Evolutionary conservation across 2,888 invertebrate species (phyloP), one percentile per base, ranked within the genome.

Genomic region (Melipona beecheii): DNA sequence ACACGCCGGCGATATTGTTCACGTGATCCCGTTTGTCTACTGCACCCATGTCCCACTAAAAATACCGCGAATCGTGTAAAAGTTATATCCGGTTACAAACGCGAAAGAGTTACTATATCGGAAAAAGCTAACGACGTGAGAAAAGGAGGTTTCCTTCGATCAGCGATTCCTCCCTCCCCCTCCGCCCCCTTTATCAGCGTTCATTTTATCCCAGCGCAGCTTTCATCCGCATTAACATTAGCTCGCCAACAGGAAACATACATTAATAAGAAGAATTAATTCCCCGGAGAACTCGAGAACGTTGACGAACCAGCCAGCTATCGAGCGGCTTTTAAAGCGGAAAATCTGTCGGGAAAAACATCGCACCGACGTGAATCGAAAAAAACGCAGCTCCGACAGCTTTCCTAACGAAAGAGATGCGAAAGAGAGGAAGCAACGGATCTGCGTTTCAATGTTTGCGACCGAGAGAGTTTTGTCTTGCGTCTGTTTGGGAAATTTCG

Each of bases 41-140:
- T 56, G 56, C n/a, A 56, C 9, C 52, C 73, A 4, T 60, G 60
- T 36, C 4, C 31, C 60, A 65, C 27, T 83, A 81, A 81, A 69
- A 82, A 81, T 84, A 82, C 17, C 66, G 54, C 27, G 64, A 77
- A 74, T 74, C 74, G 13, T 71, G 83, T 82, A 70, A 62, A 82
- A 82, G 74, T 77, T 73, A 73, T 77, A 81, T 73, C 58, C 58
- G 54, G 73, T 83, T 77, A 65, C 76, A 77, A 58, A 74, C 76
- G 73, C 58, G 72, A 81, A 77, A 70, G 74, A 82, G 74, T 84
- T 82, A 62, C 27, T 75, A 36, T 82, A 82, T 82, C 64, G 82
- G 82, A 78, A 84, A 56, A 84, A 84, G 58, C 31, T 71, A 75
- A 68, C 77, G 70, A 81, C 74, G 81, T 70, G 81, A 84, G 77